Evolutionary conservation across 2,797 vertebrate species (phyloP).

Genomic region (Morus bassanus): DNA sequence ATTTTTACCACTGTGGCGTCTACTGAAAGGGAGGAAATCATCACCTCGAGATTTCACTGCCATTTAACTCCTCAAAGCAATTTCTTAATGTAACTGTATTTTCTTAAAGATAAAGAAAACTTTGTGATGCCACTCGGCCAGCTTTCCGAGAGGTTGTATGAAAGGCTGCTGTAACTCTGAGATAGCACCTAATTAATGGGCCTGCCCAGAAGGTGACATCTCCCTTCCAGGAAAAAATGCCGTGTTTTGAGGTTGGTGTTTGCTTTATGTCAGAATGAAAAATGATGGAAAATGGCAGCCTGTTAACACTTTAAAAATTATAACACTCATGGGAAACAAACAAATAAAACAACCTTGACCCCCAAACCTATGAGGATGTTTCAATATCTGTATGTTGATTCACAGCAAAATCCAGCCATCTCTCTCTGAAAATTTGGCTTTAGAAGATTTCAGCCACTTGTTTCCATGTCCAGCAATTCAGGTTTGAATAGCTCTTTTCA

Average conservation of each 20-base stretch:
- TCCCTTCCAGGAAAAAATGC: neutral
- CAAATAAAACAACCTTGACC: neutral
- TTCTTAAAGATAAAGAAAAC: neutral
- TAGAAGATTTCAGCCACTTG: neutral
- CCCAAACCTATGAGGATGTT: neutral
- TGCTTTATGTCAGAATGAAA: neutral
- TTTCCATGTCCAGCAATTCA: neutral
- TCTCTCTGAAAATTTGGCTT: neutral
- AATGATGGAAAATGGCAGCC: neutral
- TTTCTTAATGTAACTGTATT: neutral
- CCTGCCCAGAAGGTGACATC: neutral
- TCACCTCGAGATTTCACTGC: neutral
- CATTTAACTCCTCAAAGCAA: neutral
- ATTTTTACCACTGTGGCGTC: neutral
- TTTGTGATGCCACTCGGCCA: neutral
- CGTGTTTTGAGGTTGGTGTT: neutral
- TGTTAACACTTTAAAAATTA: neutral
- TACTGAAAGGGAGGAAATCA: neutral
- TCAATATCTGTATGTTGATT: neutral
- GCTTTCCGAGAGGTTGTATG: neutral
- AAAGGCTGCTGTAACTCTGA: neutral
- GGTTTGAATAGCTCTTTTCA: neutral
- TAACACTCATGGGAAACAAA: neutral
- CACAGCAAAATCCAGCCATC: neutral
- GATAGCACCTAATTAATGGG: neutral